Conservation (phyloP, 2,797 vertebrate species). For the Siniperca undulata region DNA sequence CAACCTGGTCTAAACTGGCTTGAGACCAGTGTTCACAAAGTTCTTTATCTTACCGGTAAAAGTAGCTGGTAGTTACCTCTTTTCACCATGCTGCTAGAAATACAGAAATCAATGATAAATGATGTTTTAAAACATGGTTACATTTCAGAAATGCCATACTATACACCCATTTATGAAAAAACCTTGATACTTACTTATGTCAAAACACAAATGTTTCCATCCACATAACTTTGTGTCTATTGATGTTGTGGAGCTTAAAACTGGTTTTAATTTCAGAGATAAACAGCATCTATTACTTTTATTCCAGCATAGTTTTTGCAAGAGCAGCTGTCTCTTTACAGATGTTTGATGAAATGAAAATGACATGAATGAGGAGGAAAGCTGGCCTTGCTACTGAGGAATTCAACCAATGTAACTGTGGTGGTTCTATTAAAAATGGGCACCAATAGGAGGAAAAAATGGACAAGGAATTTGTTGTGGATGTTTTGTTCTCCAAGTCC, state of each 20-base stretch:
- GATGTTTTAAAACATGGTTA: not conserved
- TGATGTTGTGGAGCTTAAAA: not conserved
- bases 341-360: not conserved
- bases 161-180: not conserved
- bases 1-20: not conserved
- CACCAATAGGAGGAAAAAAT: not conserved
- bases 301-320: not conserved
- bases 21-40: not conserved
- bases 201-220: constrained; percentile 1
- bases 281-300: not conserved
- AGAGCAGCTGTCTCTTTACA: constrained; percentile 1
- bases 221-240: not conserved
- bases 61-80: not conserved
- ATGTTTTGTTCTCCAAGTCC: not conserved
- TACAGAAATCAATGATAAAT: not conserved
- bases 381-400: not conserved
- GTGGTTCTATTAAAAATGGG: not conserved
- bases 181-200: not conserved
- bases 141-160: not conserved
- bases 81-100: constrained; percentile 20
- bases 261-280: not conserved
- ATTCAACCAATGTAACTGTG: not conserved
- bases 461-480: not conserved
- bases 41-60: not conserved
- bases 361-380: not conserved